phyloP scores from a whole-genome alignment of 2,888 invertebrate species.

The Cryptophagus acutangulus region DNA sequence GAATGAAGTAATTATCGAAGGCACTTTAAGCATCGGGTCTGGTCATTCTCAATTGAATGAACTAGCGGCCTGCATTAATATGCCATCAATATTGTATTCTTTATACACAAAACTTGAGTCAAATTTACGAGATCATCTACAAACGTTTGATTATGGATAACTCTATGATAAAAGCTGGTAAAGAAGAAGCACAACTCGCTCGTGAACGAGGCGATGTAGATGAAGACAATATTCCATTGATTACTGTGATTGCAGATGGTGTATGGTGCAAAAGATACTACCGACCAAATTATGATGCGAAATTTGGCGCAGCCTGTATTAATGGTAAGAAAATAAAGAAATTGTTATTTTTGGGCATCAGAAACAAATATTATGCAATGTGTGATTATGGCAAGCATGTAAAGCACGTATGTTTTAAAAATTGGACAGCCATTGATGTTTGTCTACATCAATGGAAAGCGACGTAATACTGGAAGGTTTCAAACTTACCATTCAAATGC shows the following conservation, averaged over 20 bases:
- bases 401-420: constrained; percentile 36
- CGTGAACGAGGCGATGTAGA: constrained; percentile 24
- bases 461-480: constrained; percentile 39
- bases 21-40: too few species aligned
- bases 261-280: constrained; percentile 32
- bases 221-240: constrained; percentile 21
- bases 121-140: too few species aligned
- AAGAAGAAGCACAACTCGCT: constrained; percentile 23
- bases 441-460: constrained; percentile 37
- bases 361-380: constrained; percentile 35
- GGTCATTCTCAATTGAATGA: too few species aligned
- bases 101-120: too few species aligned
- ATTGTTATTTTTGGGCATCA: constrained; percentile 33
- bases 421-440: too few species aligned
- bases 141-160: too few species aligned
- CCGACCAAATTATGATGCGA: constrained; percentile 33
- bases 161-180: constrained; percentile 19
- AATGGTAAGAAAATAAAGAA: constrained; percentile 26
- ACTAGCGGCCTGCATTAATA: too few species aligned
- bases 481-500: too few species aligned
- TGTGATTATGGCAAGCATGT: constrained; percentile 29
- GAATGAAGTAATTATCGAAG: too few species aligned
- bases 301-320: constrained; percentile 23
- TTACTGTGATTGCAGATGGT: constrained; percentile 33
- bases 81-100: too few species aligned